phyloP scores from a whole-genome alignment of 2,113 vertebrate species.

The Callocephalon fimbriatum region DNA sequence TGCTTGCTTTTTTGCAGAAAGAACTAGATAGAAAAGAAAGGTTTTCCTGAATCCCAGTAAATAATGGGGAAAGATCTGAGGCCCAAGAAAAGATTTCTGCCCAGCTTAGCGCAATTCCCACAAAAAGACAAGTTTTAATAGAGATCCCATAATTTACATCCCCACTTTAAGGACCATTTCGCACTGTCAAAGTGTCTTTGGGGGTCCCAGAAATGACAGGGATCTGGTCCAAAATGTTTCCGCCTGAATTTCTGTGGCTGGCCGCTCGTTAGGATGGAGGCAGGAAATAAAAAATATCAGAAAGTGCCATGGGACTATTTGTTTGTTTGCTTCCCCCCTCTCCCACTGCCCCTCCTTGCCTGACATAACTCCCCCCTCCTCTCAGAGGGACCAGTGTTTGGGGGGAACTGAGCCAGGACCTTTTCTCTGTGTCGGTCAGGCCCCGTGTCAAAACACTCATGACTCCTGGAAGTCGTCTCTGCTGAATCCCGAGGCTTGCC shows the following conservation, averaged over 20 bases:
- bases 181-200: background rate
- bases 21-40: background rate
- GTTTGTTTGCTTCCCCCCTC: background rate
- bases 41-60: background rate
- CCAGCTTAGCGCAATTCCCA: background rate
- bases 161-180: background rate
- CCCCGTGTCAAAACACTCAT: constrained; percentile 21
- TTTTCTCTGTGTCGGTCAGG: constrained; percentile 20
- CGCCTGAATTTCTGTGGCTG: background rate
- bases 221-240: background rate
- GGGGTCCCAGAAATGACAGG: background rate
- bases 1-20: background rate
- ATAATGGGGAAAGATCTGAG: background rate
- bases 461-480: constrained; percentile 37
- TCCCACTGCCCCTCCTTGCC: background rate
- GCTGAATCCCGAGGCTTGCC: constrained; percentile 22
- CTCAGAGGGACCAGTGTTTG: background rate
- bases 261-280: background rate
- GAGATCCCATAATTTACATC: background rate
- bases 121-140: background rate
- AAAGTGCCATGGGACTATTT: background rate
- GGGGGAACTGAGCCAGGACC: constrained; percentile 37
- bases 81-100: constrained; percentile 8
- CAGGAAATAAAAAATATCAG: background rate
- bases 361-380: constrained; percentile 14